Evolutionary conservation across 2,888 invertebrate species (phyloP), one percentile per base, ranked within the genome.

Genomic region (Drosophila mercatorum): DNA sequence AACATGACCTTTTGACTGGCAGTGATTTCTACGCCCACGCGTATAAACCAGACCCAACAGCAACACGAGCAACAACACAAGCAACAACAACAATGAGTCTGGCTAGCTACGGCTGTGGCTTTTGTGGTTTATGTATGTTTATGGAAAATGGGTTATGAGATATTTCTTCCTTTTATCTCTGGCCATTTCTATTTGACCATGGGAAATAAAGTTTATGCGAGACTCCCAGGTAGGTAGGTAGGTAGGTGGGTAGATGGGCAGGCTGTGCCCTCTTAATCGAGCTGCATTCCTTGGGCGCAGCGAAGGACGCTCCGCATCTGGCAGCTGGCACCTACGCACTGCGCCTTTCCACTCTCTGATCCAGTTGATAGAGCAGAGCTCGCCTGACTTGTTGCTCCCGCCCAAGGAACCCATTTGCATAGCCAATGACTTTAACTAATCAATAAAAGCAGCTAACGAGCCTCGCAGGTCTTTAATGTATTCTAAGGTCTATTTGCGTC

Each of bases 11-110:
- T 89, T 90, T 90, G 90, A 91, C 90, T 90, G 90, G 90, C 90
- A 89, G 90, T 90, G 90, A 90, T 91, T 88, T 91, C 89, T 85
- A 90, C 90, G 90, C 90, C 90, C 90, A 90, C 90, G 90, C 90
- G 83, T 91, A 83, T 89, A 77, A 88, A 83, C 77, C 88, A 86
- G 84, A 85, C 83, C 82, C 83, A 84, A 77, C 80, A 86, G 70
- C 77, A 89, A 72, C 76, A 78, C 52, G 60, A 51, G 44, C n/a
- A 34, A 7, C 65, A 61, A 46, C 55, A 49, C 22, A 11, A 71
- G 10, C 78, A 75, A 60, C 56, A 72, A 63, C 70, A 62, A 67
- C 77, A 75, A 77, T 67, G 74, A 68, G 68, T 70, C 73, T 71
- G 65, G 68, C 67, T 81, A 76, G 56, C 58, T 80, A 58, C 62